Evolutionary conservation across 2,888 invertebrate genomes (phyloP).

Genomic region (Crocallis elinguaria): DNA sequence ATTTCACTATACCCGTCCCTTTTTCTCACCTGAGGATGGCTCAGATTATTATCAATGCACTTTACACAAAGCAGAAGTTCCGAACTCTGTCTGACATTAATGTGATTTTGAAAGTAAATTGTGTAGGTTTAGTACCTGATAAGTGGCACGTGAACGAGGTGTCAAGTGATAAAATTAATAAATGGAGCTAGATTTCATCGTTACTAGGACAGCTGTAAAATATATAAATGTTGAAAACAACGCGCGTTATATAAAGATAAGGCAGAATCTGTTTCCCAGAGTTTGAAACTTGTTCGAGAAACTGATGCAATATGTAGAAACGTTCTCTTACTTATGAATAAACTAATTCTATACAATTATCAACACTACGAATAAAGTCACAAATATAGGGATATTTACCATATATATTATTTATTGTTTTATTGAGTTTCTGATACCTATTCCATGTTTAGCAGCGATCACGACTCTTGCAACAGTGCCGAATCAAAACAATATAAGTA

Average conservation of each 20-base stretch:
- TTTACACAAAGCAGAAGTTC: constrained; percentile 84
- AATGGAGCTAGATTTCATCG: constrained; percentile 65
- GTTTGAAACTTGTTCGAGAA: constrained; percentile 17
- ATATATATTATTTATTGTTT: too few species aligned
- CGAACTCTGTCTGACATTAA: constrained; percentile 75
- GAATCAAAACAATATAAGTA: too few species aligned
- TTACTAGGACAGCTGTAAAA: constrained; percentile 46
- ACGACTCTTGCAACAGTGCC: too few species aligned
- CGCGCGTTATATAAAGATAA: constrained; percentile 37
- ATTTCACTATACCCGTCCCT: constrained; percentile 44
- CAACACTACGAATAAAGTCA: too few species aligned
- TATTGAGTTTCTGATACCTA: too few species aligned
- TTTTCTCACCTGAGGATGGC: constrained; percentile 67
- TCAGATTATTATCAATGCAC: constrained; percentile 84
- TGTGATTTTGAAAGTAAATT: constrained; percentile 82
- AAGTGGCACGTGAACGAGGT: constrained; percentile 74
- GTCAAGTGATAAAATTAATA: constrained; percentile 81
- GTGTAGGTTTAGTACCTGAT: constrained; percentile 76
- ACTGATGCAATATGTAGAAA: not conserved
- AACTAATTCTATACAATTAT: too few species aligned
- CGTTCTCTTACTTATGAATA: too few species aligned
- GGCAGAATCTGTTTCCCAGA: constrained; percentile 24
- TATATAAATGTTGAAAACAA: constrained; percentile 43
- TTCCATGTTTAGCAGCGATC: too few species aligned
- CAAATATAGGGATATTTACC: too few species aligned